Percentiles rank a stretch among this genome's conserved stretches.
These are phyloP conservation scores for Phodopus roborovskii DNA, from an alignment of 2,113 vertebrate genomes.

Conservation along the genomic window DNA sequence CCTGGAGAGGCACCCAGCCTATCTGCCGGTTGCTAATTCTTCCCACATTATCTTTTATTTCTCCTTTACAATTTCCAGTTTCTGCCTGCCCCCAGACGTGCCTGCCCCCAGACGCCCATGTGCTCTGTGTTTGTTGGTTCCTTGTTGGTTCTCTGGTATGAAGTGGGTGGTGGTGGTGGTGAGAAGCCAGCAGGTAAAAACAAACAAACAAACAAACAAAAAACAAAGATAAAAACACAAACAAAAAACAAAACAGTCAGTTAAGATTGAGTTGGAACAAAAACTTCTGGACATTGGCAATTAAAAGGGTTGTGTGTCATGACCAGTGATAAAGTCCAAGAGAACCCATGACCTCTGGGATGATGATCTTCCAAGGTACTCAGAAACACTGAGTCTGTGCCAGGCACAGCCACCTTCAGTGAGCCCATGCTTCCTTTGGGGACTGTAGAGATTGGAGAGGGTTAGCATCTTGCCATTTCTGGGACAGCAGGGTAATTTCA, in stretches of 20 bases:
- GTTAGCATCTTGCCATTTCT: not conserved
- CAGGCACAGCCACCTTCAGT: not conserved
- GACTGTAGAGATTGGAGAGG: not conserved
- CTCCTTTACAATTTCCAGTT: conserved; percentile 72
- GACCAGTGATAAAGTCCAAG: conserved; percentile 51
- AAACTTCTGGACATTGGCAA: conserved; percentile 40
- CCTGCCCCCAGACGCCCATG: conserved; percentile 69
- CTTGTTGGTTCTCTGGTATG: conserved; percentile 50
- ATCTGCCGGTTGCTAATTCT: conserved; percentile 49
- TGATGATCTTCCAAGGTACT: not conserved
- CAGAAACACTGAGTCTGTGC: not conserved
- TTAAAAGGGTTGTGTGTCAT: conserved; percentile 53
- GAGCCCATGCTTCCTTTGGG: not conserved
- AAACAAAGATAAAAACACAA: not conserved
- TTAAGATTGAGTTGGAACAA: conserved; percentile 64
- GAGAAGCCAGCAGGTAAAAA: conserved; percentile 9
- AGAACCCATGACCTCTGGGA: not conserved
- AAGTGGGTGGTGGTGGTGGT: not conserved
- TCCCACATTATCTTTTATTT: conserved; percentile 77
- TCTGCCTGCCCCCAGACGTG: conserved; percentile 64
- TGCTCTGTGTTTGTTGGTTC: conserved; percentile 66
- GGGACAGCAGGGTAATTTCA: not conserved
- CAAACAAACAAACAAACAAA: conserved; percentile 58
- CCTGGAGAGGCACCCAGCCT: conserved; percentile 80
- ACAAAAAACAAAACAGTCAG: conserved; percentile 19